Evolutionary conservation across 92 coral and sea anemone species (phyloP).

Genomic region (Heliopora coerulea): DNA sequence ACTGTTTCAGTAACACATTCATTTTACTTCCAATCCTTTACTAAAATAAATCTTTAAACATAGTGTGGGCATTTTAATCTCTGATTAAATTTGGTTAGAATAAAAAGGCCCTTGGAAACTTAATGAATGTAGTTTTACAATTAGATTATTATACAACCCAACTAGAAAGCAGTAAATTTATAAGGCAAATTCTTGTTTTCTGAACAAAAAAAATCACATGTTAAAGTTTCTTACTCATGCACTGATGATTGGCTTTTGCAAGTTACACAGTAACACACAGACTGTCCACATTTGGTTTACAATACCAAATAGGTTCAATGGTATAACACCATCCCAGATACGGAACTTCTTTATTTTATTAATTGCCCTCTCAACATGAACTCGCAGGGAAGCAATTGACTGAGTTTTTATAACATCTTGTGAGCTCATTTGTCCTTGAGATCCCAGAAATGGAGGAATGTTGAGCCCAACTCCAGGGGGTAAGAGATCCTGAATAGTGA

Average conservation of each 20-base stretch:
- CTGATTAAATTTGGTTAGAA: too few relatives aligned
- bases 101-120: too few relatives aligned
- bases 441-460: conserved; percentile 52
- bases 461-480: conserved; percentile 29
- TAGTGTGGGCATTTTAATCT: too few relatives aligned
- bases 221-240: too few relatives aligned
- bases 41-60: too few relatives aligned
- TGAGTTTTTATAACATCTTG: conserved; percentile 44
- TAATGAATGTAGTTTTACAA: too few relatives aligned
- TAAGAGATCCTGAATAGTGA: conserved; percentile 42
- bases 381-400: conserved; percentile 50
- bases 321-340: conserved; percentile 44
- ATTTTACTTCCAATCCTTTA: too few relatives aligned
- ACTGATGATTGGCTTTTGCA: background rate
- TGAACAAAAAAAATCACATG: too few relatives aligned
- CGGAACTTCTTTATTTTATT: conserved; percentile 54
- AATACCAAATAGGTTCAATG: conserved; percentile 54
- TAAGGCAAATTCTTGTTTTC: too few relatives aligned
- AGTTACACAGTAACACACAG: conserved; percentile 31
- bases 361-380: conserved; percentile 60
- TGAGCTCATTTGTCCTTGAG: conserved; percentile 39
- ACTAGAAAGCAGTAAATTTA: too few relatives aligned
- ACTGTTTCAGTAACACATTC: too few relatives aligned
- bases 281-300: conserved; percentile 63
- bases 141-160: too few relatives aligned